These are phyloP conservation scores for Amaurobius ferox DNA, from an alignment of 2,888 invertebrate genomes.

Conservation along the genomic window DNA sequence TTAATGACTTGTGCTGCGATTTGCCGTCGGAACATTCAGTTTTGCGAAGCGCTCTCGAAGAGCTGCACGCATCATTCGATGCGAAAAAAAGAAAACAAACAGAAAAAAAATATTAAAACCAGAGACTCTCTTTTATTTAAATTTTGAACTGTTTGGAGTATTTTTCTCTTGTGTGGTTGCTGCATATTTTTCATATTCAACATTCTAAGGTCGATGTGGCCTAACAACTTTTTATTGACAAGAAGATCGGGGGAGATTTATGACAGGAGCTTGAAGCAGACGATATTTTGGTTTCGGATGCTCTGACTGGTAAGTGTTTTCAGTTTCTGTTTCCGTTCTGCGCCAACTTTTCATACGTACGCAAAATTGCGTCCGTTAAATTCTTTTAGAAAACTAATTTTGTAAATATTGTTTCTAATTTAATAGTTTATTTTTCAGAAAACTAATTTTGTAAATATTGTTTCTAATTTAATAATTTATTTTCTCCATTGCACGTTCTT, in stretches of 20 bases:
- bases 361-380: too few relatives aligned
- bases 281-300: slow-evolving; percentile 47
- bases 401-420: too few relatives aligned
- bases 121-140: not conserved
- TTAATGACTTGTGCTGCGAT: slow-evolving; percentile 73
- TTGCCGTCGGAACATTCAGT: slow-evolving; percentile 65
- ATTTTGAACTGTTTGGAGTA: not conserved
- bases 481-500: too few relatives aligned
- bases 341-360: not conserved
- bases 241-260: slow-evolving; percentile 29
- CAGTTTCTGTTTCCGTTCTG: slow-evolving; percentile 29
- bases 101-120: not conserved
- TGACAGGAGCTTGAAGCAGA: slow-evolving; percentile 49
- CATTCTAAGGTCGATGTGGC: slow-evolving; percentile 9
- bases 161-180: not conserved
- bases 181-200: slow-evolving; percentile 1
- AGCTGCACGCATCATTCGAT: slow-evolving; percentile 46
- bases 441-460: too few relatives aligned
- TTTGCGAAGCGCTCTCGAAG: slow-evolving; percentile 56
- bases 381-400: too few relatives aligned
- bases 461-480: too few relatives aligned
- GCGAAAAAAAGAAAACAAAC: slow-evolving; percentile 31
- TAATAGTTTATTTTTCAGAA: too few relatives aligned
- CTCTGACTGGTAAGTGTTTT: slow-evolving; percentile 53
- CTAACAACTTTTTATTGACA: slow-evolving; percentile 43